Evolutionary conservation across 2,797 vertebrate species (phyloP).

Genomic region (Geotrypetes seraphini): DNA sequence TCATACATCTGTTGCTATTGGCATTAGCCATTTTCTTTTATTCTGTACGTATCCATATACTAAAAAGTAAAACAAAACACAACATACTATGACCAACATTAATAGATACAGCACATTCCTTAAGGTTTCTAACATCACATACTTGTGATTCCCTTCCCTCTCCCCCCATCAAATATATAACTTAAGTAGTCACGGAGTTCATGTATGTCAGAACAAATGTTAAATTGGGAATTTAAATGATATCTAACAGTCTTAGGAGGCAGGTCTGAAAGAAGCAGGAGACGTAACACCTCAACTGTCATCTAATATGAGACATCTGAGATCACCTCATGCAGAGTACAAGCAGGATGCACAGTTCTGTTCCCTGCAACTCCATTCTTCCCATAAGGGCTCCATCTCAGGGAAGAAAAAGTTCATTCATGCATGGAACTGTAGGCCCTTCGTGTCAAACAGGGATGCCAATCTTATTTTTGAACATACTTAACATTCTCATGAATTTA

Average conservation of each 20-base stretch:
- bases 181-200: too few species aligned
- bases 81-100: too few species aligned
- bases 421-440: neutral
- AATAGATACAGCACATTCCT: too few species aligned
- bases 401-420: neutral
- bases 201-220: too few species aligned
- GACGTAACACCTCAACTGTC: neutral
- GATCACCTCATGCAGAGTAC: neutral
- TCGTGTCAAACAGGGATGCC: neutral
- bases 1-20: too few species aligned
- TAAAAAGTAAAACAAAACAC: too few species aligned
- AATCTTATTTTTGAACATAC: too few species aligned
- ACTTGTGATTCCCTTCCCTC: too few species aligned
- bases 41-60: too few species aligned
- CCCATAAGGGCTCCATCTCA: neutral
- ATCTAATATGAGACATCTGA: neutral
- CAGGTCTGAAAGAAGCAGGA: slow-evolving; percentile 2
- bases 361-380: neutral
- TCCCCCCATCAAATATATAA: too few species aligned
- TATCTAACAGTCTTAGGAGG: neutral
- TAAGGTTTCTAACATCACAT: too few species aligned
- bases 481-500: neutral
- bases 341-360: neutral
- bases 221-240: neutral
- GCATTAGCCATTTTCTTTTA: too few species aligned